Conservation (phyloP, 2,113 vertebrate genomes). For the Ophthalmolycus amberensis region DNA sequence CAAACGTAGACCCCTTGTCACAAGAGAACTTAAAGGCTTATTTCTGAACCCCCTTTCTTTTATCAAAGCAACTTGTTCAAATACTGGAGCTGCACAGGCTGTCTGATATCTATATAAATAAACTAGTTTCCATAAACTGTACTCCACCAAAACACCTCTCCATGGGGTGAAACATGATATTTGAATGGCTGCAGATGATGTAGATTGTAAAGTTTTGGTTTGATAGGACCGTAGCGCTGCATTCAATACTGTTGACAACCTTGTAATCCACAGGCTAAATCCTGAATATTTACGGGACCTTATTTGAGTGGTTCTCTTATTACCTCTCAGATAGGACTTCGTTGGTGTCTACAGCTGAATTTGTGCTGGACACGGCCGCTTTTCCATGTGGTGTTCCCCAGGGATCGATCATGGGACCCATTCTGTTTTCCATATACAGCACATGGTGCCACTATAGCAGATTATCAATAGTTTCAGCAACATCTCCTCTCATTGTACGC, state of each 20-base stretch:
- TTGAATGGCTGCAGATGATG: too few species aligned
- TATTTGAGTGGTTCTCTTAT: too few species aligned
- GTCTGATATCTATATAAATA: too few species aligned
- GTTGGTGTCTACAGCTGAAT: neutral
- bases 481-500: neutral
- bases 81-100: too few species aligned
- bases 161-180: too few species aligned
- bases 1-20: neutral
- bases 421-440: neutral
- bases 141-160: too few species aligned
- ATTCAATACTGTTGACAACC: neutral
- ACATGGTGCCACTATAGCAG: neutral
- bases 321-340: neutral
- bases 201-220: too few species aligned
- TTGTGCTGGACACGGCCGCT: neutral
- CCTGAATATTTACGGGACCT: neutral
- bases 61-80: too few species aligned
- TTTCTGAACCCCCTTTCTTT: too few species aligned
- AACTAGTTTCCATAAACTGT: too few species aligned
- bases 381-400: constrained; percentile 1
- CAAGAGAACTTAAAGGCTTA: too few species aligned
- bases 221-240: neutral
- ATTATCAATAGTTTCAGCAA: neutral
- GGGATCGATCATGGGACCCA: neutral
- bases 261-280: neutral